Conservation (phyloP, 23 tunicate species). For the Styela plicata region DNA sequence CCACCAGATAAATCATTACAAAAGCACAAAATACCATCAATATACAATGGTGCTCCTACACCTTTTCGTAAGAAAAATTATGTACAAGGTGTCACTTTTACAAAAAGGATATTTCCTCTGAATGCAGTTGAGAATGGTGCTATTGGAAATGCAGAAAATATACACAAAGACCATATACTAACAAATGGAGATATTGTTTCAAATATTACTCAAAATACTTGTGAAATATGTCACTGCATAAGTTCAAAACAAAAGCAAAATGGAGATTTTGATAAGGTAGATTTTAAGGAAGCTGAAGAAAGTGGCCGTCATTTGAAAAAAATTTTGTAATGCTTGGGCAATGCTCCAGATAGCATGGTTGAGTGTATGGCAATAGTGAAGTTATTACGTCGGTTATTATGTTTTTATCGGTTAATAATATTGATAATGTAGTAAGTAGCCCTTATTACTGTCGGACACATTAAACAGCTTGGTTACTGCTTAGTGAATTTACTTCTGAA, state of each 20-base stretch:
- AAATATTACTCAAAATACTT: background rate
- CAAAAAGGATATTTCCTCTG: background rate
- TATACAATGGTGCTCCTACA: constrained; percentile 23
- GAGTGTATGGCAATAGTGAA: too few relatives aligned
- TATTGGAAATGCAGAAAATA: background rate
- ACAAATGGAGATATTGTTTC: background rate
- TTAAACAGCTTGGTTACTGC: too few relatives aligned
- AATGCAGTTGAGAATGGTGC: background rate
- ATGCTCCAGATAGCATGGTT: too few relatives aligned
- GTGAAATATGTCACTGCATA: background rate
- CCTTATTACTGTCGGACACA: too few relatives aligned
- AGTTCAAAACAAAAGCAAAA: background rate
- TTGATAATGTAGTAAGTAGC: too few relatives aligned
- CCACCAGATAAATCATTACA: background rate
- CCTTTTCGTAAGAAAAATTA: constrained; percentile 11
- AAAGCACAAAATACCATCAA: background rate
- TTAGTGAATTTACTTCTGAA: too few relatives aligned
- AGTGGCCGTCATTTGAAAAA: too few relatives aligned
- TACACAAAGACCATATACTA: background rate
- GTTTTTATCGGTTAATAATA: too few relatives aligned
- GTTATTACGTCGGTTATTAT: too few relatives aligned
- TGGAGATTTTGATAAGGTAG: background rate
- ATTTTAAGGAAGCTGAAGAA: background rate
- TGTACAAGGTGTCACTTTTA: background rate
- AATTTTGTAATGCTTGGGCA: too few relatives aligned